Conservation (phyloP, 2,113 vertebrate genomes). For the Progne subis region DNA sequence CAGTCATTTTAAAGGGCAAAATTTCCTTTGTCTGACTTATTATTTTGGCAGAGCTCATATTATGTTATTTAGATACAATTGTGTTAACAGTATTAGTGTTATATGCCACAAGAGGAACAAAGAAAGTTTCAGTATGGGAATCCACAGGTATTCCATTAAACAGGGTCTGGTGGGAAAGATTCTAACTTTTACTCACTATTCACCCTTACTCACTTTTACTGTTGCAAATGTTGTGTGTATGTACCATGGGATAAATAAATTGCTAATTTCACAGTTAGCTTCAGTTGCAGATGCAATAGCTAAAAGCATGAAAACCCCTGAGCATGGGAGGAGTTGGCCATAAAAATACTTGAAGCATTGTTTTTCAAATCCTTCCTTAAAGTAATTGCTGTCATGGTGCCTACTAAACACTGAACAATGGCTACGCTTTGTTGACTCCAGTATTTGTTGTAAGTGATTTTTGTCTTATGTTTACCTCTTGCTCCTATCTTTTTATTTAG, state of each 20-base stretch:
- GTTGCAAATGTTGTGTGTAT: background rate
- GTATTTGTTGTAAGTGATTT: background rate
- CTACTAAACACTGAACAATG: background rate
- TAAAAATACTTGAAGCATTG: conserved; percentile 29
- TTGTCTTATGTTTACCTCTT: background rate
- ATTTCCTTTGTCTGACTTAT: background rate
- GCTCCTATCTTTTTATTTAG: background rate
- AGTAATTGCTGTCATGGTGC: conserved; percentile 25
- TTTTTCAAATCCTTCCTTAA: conserved; percentile 36
- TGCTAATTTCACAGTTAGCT: conserved; percentile 43
- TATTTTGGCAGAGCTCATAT: background rate
- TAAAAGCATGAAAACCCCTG: conserved; percentile 36
- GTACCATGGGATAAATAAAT: conserved; percentile 50
- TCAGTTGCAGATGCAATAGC: conserved; percentile 20
- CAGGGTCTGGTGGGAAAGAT: background rate
- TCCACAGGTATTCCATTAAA: background rate
- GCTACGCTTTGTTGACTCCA: background rate
- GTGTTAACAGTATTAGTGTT: background rate
- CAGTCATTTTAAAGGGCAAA: background rate
- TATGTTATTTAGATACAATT: background rate
- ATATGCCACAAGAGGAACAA: background rate
- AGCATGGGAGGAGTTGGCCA: conserved; percentile 28
- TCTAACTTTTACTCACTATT: background rate
- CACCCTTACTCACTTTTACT: background rate
- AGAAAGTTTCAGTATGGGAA: background rate